A percentile compares a stretch with the other conserved stretches of the same genome.
phyloP scores from a whole-genome alignment of 2,113 vertebrate species.

The Elephantulus edwardii region DNA sequence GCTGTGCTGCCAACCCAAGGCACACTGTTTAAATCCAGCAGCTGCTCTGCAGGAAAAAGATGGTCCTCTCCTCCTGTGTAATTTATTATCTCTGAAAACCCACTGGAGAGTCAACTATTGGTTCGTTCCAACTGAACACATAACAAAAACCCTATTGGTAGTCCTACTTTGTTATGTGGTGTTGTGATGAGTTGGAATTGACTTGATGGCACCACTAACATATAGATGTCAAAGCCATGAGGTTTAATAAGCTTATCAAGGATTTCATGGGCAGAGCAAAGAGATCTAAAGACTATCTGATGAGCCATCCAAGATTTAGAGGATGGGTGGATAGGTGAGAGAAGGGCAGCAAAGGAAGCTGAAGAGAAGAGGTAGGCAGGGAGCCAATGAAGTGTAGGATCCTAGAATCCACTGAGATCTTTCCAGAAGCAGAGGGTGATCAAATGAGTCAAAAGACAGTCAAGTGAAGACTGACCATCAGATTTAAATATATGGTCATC shows the following conservation, averaged over 20 bases:
- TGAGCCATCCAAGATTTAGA: background rate
- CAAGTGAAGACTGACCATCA: background rate
- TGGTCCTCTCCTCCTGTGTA: no score
- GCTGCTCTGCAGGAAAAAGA: no score
- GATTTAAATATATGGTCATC: fast-evolving
- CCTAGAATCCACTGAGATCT: background rate
- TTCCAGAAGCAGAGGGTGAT: background rate
- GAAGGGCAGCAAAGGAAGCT: background rate
- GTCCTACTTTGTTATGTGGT: no score
- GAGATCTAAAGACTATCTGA: background rate
- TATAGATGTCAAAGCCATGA: background rate
- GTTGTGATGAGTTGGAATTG: background rate
- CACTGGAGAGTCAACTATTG: no score
- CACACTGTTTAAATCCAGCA: no score
- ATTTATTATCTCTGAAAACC: no score
- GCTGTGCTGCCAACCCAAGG: background rate
- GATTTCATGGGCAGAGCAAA: background rate
- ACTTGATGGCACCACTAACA: background rate
- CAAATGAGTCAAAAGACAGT: background rate
- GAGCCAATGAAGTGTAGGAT: background rate
- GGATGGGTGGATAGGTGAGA: no score
- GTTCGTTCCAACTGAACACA: no score
- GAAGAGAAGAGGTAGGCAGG: background rate
- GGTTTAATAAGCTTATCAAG: background rate
- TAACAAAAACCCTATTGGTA: no score